phyloP scores from a whole-genome alignment of 2,888 invertebrate species.

The Caradrina clavipalpis region DNA sequence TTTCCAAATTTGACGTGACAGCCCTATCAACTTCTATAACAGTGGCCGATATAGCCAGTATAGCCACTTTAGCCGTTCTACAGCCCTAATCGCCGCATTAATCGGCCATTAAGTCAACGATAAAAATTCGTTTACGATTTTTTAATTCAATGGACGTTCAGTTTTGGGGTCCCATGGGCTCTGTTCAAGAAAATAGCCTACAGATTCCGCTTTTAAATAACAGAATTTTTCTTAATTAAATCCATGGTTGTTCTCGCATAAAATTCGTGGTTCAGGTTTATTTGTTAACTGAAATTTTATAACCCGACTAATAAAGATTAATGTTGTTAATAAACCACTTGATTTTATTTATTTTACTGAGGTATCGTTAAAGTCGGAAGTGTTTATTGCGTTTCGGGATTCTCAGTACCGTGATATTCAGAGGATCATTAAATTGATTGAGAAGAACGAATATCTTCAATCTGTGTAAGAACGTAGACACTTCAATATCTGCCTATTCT shows the following conservation, averaged over 20 bases:
- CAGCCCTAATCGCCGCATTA: constrained; percentile 54
- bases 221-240: too few species aligned
- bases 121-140: constrained; percentile 62
- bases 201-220: neutral
- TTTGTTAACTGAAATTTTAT: too few species aligned
- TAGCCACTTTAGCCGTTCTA: constrained; percentile 32
- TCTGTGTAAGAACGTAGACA: neutral
- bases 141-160: constrained; percentile 57
- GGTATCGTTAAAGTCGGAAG: neutral
- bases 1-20: constrained; percentile 7
- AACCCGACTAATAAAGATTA: too few species aligned
- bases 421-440: neutral
- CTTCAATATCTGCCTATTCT: neutral
- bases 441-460: neutral
- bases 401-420: too few species aligned
- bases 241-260: too few species aligned
- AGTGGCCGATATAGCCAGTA: constrained; percentile 15
- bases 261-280: too few species aligned
- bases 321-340: neutral
- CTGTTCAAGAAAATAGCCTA: constrained; percentile 4
- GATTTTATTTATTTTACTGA: neutral
- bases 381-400: too few species aligned
- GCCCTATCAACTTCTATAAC: constrained; percentile 30
- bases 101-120: constrained; percentile 53
- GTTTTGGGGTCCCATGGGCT: constrained; percentile 18